Evolutionary conservation across 2,888 invertebrate species (phyloP), one percentile per base, ranked within the genome.

Genomic region (Urechis unicinctus): DNA sequence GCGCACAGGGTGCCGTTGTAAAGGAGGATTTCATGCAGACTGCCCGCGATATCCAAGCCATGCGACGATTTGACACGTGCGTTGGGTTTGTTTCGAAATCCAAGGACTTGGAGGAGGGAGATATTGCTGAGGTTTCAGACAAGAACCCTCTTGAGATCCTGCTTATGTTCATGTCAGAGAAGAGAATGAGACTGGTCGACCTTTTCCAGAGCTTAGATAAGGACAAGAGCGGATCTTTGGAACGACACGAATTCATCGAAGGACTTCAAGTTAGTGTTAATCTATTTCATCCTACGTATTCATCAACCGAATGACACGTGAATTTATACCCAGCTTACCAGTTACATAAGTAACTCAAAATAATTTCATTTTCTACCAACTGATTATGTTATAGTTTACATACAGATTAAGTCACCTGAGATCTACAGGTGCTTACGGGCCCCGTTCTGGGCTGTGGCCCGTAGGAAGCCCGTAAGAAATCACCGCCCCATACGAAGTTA

Each of bases 181-280:
- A 60, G 42, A 63, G 62, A 26, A 55, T 63, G 9, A 52, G 63
- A 4, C 51, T 63, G 22, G 51, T 63, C 31, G 63, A 63, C 53
- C 46, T 63, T n/a, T 63, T 63, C 49, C 60, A 62, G 28, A 51
- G 48, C 3, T 30, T 63, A 30, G 63, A 63, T 54, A 63, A 63
- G 48, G 63, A 63, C 44, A 55, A 62, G 53, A 63, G 61, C 51
- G 56, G 55, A 47, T 55, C 57, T 36, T 43, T 61, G 42, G 53
- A 59, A 4, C 31, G 58, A 25, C 55, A 52, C 29, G 60, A 60
- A 50, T 60, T 60, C 51, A 58, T 60, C 26, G 52, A 55, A n/a
- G 60, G 60, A 0, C 46, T 60, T 9, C 47, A 53, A 49, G 59
- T 58, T 28, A 31, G 46, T 13, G 52, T n/a, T n/a, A 9, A 6